Evolutionary conservation across 2,888 invertebrate genomes (phyloP).

Genomic region (Pachymerium ferrugineum): DNA sequence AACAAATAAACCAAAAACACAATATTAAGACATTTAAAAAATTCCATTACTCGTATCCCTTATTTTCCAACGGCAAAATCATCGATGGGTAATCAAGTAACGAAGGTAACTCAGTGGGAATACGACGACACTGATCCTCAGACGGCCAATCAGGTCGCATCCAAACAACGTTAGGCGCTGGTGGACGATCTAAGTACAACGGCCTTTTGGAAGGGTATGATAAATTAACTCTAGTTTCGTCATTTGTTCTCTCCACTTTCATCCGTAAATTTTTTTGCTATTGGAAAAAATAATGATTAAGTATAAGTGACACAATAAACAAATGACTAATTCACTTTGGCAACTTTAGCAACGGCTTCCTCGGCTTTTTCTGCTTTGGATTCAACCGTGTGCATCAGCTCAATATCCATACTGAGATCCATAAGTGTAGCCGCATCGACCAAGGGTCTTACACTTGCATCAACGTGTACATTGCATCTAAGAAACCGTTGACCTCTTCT

Average conservation of each 20-base stretch:
- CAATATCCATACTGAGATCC: slow-evolving; percentile 6
- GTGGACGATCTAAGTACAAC: neutral
- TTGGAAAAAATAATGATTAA: neutral
- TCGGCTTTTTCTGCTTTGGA: slow-evolving; percentile 17
- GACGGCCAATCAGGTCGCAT: slow-evolving; percentile 53
- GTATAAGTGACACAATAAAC: neutral
- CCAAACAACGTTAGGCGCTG: slow-evolving; percentile 41
- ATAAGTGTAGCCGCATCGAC: neutral
- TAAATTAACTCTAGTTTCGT: slow-evolving; percentile 54
- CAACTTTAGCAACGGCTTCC: slow-evolving; percentile 28
- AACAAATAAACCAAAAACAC: slow-evolving; percentile 29
- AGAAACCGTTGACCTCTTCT: slow-evolving; percentile 40
- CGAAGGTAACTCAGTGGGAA: slow-evolving; percentile 51
- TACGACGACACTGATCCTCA: slow-evolving; percentile 45
- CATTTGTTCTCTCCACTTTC: slow-evolving; percentile 36
- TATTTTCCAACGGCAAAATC: slow-evolving; percentile 70
- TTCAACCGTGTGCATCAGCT: slow-evolving; percentile 32
- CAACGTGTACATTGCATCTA: slow-evolving; percentile 39
- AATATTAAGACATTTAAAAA: slow-evolving; percentile 37
- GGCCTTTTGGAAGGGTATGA: slow-evolving; percentile 47
- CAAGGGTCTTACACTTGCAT: neutral
- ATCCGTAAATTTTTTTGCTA: slow-evolving; percentile 37
- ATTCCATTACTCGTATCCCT: slow-evolving; percentile 61
- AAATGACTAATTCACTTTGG: neutral
- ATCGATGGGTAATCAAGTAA: slow-evolving; percentile 43